Conservation (phyloP, 2,888 invertebrate genomes). For the Thera obeliscata region DNA sequence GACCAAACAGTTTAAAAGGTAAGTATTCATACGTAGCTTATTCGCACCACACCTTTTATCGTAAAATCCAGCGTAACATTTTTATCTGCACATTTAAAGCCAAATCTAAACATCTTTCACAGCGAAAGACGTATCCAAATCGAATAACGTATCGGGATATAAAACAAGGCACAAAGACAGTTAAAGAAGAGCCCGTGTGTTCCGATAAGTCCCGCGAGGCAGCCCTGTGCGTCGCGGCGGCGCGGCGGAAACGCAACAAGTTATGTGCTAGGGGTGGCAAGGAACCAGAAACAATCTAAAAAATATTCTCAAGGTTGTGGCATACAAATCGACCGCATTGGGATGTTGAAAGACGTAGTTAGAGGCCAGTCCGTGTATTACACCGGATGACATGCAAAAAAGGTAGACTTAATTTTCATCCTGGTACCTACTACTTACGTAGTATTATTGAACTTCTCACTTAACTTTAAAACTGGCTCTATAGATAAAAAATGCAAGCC, state of each 20-base stretch:
- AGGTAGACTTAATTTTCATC: too few relatives aligned
- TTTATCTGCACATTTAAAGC: slow-evolving; percentile 26
- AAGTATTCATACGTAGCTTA: neutral
- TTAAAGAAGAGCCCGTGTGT: slow-evolving; percentile 43
- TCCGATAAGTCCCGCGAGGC: slow-evolving; percentile 41
- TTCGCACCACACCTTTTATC: slow-evolving; percentile 7
- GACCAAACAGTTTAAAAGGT: neutral
- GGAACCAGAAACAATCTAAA: neutral
- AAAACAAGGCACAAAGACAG: slow-evolving; percentile 39
- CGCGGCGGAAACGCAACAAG: slow-evolving; percentile 51
- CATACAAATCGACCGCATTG: too few relatives aligned
- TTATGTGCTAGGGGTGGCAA: slow-evolving; percentile 41
- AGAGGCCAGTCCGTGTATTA: too few relatives aligned
- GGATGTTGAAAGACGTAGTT: too few relatives aligned
- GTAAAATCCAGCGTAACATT: slow-evolving; percentile 21
- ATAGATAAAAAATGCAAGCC: too few relatives aligned
- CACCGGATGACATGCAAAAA: too few relatives aligned
- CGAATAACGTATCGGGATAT: slow-evolving; percentile 39
- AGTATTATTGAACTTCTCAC: too few relatives aligned
- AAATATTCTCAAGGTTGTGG: neutral
- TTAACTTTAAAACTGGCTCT: too few relatives aligned
- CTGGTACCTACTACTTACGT: too few relatives aligned
- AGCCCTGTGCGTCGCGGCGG: slow-evolving; percentile 36
- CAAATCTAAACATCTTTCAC: slow-evolving; percentile 26
- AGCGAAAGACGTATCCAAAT: slow-evolving; percentile 33